Percentiles rank a stretch among this genome's conserved stretches.
Evolutionary conservation across 2,888 invertebrate genomes (phyloP).

Genomic region (Eupithecia pulchellata): DNA sequence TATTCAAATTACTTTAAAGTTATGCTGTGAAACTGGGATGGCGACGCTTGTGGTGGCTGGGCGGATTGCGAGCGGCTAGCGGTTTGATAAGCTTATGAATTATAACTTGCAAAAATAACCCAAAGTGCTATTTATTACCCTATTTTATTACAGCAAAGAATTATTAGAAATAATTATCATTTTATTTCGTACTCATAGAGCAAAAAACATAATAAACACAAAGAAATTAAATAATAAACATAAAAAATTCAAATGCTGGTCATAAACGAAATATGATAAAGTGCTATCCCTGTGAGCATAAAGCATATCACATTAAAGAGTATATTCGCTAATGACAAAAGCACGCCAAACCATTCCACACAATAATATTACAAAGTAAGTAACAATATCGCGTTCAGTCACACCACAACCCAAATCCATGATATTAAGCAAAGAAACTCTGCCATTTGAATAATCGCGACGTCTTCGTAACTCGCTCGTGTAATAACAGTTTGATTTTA

Average conservation of each 20-base stretch:
- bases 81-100: background rate
- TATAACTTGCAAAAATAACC: background rate
- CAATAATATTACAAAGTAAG: background rate
- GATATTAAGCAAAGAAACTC: slow-evolving; percentile 40
- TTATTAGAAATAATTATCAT: too few relatives aligned
- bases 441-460: slow-evolving; percentile 56
- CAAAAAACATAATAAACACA: background rate
- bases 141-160: too few relatives aligned
- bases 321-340: background rate
- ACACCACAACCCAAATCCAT: slow-evolving; percentile 31
- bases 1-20: slow-evolving; percentile 47
- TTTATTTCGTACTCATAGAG: too few relatives aligned
- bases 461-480: slow-evolving; percentile 50
- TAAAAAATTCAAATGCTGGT: too few relatives aligned
- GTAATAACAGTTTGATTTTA: slow-evolving; percentile 56
- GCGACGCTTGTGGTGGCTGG: slow-evolving; percentile 28
- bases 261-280: background rate
- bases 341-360: background rate
- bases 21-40: slow-evolving; percentile 34
- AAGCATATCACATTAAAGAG: background rate
- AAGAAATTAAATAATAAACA: too few relatives aligned
- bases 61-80: slow-evolving; percentile 26
- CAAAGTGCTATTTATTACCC: too few relatives aligned
- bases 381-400: slow-evolving; percentile 36
- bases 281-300: background rate